Evolutionary conservation across 2,888 invertebrate genomes (phyloP), one percentile per base, ranked within the genome.

Genomic region (Nowickia ferox): DNA sequence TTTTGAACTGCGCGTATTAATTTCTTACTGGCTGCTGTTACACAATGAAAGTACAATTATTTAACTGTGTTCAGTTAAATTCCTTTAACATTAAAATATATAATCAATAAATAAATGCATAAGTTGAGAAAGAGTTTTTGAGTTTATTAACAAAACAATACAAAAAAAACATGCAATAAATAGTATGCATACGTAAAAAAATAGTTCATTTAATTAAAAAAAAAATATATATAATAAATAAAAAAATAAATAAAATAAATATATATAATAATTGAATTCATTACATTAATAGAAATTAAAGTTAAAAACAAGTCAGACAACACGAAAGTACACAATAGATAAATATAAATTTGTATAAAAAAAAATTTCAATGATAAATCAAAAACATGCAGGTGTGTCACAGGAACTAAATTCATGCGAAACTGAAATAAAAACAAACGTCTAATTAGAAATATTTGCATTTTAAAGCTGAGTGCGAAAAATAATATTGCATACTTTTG

Each of bases 41-140:
- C 79, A 80, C 86, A 86, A 76, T 83, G 83, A 83, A 86, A 86
- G 86, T 86, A 86, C 86, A 86, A 86, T 83, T 76, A 63, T 72
- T 79, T 79, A 86, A 83, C 86, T 86, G 86, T 72, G 82, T 82
- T 86, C 85, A 79, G 83, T 86, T 86, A 66, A 83, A 69, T 79
- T 84, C 77, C 46, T 81, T 80, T 81, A 81, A 65, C 38, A 59
- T 74, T 48, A 19, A 65, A 61, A 69, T 65, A 51, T 22, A 40
- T 69, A 76, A 66, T 6, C 46, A 15, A 77, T 51, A 40, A 79
- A 51, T 48, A 51, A 57, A 30, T 38, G 42, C 6, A 71, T 38
- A 40, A 75, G 48, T 59, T 76, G 22, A 55, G 44, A 65, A 69
- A 82, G 57, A 80, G 76, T 86, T 86, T 83, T 83, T 83, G 65